Conservation (phyloP, 2,888 invertebrate genomes). For the Oithona nana region DNA sequence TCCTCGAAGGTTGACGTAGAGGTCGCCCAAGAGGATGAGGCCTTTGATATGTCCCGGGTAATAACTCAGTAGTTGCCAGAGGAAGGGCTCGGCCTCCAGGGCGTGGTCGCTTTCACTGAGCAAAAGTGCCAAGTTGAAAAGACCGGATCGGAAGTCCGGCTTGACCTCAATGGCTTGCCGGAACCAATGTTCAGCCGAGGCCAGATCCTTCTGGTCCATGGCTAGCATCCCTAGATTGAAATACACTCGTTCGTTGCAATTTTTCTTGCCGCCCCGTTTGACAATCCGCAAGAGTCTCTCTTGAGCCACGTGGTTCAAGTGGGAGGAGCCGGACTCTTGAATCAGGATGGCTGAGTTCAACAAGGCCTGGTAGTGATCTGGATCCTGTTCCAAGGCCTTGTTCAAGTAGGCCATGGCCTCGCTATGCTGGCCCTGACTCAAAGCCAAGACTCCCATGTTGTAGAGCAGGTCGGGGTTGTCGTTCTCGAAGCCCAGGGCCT, state of each 20-base stretch:
- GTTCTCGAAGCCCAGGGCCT: constrained; percentile 75
- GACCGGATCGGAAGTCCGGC: constrained; percentile 72
- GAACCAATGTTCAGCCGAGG: constrained; percentile 77
- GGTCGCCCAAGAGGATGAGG: constrained; percentile 75
- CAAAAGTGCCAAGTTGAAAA: constrained; percentile 78
- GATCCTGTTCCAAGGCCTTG: constrained; percentile 75
- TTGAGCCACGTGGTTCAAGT: constrained; percentile 36
- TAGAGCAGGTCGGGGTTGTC: constrained; percentile 87
- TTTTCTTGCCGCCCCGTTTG: neutral
- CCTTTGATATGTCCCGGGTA: constrained; percentile 90
- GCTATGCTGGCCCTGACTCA: constrained; percentile 76
- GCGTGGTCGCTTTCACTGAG: constrained; percentile 72
- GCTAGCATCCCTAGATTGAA: constrained; percentile 92
- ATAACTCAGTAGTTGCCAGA: constrained; percentile 70
- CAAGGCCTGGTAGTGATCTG: constrained; percentile 82
- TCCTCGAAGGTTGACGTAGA: constrained; percentile 85
- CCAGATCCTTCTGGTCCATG: constrained; percentile 79
- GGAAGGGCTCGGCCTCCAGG: constrained; percentile 72
- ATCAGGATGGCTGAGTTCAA: constrained; percentile 84
- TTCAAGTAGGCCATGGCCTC: constrained; percentile 80
- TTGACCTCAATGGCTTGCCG: constrained; percentile 41
- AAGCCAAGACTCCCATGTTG: constrained; percentile 77
- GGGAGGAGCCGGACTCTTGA: constrained; percentile 28
- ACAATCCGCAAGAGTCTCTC: constrained; percentile 49
- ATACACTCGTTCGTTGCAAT: constrained; percentile 61